Conservation (phyloP, 2,797 vertebrate species). For the Masticophis lateralis region DNA sequence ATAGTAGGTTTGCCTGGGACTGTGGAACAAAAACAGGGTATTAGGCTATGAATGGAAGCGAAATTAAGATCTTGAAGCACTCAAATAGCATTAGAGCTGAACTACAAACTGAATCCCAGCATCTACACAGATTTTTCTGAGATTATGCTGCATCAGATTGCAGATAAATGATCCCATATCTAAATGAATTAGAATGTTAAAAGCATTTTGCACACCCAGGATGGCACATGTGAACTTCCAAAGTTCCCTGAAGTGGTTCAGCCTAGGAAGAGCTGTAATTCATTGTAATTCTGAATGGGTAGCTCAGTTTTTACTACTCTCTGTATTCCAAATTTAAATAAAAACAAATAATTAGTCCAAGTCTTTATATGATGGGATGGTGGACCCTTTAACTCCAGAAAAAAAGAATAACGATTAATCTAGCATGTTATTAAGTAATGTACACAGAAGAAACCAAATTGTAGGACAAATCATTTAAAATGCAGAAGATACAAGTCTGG, state of each 20-base stretch:
- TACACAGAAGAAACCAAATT: constrained; percentile 35
- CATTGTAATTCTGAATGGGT: background rate
- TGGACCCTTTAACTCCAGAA: background rate
- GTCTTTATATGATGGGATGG: background rate
- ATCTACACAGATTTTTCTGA: background rate
- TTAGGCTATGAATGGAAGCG: constrained; percentile 11
- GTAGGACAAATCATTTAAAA: constrained; percentile 17
- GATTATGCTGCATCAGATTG: background rate
- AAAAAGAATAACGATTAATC: background rate
- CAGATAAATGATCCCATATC: background rate
- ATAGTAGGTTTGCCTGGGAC: constrained; percentile 93
- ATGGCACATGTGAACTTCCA: background rate
- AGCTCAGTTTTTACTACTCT: background rate
- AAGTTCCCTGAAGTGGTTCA: background rate
- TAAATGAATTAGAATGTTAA: background rate
- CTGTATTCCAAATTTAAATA: background rate
- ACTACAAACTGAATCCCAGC: background rate
- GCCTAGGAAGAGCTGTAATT: background rate
- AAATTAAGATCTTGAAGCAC: background rate
- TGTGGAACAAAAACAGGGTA: constrained; percentile 73
- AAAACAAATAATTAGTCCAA: background rate
- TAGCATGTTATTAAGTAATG: background rate
- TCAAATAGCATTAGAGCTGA: background rate
- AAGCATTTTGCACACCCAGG: background rate
- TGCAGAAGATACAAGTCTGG: background rate